These are phyloP conservation scores for Cryptotis parvus DNA, from an alignment of 2,113 vertebrate genomes.

Conservation along the genomic window DNA sequence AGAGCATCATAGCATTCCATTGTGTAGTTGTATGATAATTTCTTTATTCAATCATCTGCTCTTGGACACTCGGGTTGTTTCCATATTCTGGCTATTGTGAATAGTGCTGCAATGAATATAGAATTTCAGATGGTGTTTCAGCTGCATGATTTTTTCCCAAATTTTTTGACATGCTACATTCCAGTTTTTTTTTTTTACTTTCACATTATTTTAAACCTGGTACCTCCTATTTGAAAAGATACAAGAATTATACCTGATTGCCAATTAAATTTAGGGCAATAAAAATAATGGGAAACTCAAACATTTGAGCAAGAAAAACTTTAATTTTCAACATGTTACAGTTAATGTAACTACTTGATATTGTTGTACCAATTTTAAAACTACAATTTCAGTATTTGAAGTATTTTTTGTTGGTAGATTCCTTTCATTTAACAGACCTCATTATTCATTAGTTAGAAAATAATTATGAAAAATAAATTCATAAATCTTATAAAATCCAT, in stretches of 20 bases:
- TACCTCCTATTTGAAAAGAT: neutral
- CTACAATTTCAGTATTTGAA: neutral
- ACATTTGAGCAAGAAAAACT: too few relatives aligned
- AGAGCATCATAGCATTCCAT: too few relatives aligned
- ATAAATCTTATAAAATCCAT: neutral
- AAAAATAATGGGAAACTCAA: neutral
- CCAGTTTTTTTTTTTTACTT: neutral
- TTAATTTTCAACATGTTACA: neutral
- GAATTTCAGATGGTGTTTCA: too few relatives aligned
- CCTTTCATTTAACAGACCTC: neutral
- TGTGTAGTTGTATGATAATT: too few relatives aligned
- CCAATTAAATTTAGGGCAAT: neutral
- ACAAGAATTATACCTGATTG: neutral
- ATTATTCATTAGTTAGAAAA: neutral
- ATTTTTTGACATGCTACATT: neutral
- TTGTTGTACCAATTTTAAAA: neutral
- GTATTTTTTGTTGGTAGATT: neutral
- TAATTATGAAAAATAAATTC: neutral
- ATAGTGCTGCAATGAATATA: too few relatives aligned
- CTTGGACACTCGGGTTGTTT: too few relatives aligned
- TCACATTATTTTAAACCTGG: neutral
- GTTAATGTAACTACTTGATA: neutral
- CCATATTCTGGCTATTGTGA: too few relatives aligned
- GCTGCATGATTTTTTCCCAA: too few relatives aligned
- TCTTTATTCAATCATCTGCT: too few relatives aligned